A percentile compares a stretch with the other conserved stretches of the same genome.
Evolutionary conservation across 2,888 invertebrate species (phyloP).

Genomic region (Dasypogon diadema): DNA sequence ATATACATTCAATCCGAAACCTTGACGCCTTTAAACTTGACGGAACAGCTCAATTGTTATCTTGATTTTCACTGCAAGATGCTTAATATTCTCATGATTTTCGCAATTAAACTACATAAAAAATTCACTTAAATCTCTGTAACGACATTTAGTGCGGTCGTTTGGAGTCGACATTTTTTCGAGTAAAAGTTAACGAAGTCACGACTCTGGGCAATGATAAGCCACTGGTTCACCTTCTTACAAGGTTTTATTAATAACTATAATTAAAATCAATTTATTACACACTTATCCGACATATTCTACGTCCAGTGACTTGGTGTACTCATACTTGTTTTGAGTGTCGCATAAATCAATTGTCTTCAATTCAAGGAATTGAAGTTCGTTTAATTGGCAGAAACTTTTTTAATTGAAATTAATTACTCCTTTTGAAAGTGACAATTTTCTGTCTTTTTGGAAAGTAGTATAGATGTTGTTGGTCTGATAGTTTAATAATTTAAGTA

Average conservation of each 20-base stretch:
- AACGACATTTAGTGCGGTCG: background rate
- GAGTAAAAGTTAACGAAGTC: too few species aligned
- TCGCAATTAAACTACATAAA: constrained; percentile 6
- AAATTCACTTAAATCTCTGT: background rate
- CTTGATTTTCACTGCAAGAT: background rate
- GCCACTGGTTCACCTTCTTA: constrained; percentile 21
- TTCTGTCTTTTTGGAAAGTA: background rate
- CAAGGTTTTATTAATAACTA: constrained; percentile 35
- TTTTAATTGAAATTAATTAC: constrained; percentile 24
- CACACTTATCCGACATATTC: constrained; percentile 34
- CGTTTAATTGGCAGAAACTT: constrained; percentile 29
- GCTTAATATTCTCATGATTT: constrained; percentile 12
- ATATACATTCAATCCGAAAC: too few species aligned
- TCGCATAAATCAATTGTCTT: constrained; percentile 28
- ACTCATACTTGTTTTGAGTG: background rate
- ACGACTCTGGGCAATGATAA: too few species aligned
- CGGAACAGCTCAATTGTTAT: too few species aligned
- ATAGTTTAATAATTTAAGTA: background rate
- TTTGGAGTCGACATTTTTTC: too few species aligned
- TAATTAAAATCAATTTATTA: constrained; percentile 45
- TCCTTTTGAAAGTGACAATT: background rate
- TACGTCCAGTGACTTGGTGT: background rate
- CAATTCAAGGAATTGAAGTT: constrained; percentile 22
- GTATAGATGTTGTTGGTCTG: too few species aligned
- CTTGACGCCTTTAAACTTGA: too few species aligned